Evolutionary conservation across 2,797 vertebrate genomes (phyloP).

Genomic region (Cyclura pinguis): DNA sequence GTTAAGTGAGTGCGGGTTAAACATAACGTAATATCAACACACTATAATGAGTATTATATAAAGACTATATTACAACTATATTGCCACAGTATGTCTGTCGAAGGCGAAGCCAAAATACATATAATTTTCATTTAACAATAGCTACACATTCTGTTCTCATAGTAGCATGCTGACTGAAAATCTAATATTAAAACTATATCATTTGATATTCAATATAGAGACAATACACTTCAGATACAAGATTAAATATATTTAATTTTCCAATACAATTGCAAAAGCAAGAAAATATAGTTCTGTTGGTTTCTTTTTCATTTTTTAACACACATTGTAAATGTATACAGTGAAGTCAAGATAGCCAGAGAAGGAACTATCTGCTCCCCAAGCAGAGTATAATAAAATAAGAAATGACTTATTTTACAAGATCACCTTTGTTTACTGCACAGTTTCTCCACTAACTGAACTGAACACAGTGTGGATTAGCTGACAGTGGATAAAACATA

Average conservation of each 20-base stretch:
- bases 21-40: constrained; percentile 47
- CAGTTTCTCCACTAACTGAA: constrained; percentile 35
- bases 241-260: constrained; percentile 82
- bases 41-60: constrained; percentile 41
- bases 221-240: constrained; percentile 71
- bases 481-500: constrained; percentile 50
- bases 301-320: constrained; percentile 76
- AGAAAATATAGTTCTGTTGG: constrained; percentile 79
- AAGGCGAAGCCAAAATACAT: constrained; percentile 54
- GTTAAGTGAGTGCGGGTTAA: constrained; percentile 38
- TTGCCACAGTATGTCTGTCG: constrained; percentile 55
- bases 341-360: constrained; percentile 24
- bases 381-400: not conserved
- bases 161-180: constrained; percentile 43
- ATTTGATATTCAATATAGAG: constrained; percentile 66
- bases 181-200: constrained; percentile 67
- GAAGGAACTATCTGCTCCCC: constrained; percentile 54
- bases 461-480: not conserved
- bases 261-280: constrained; percentile 74
- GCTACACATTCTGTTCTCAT: constrained; percentile 11
- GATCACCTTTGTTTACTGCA: constrained; percentile 41
- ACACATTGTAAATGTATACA: constrained; percentile 73
- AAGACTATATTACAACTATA: constrained; percentile 66
- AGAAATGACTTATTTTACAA: constrained; percentile 38
- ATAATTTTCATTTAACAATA: constrained; percentile 55